Percentiles rank a stretch among this genome's conserved stretches.
phyloP scores from a whole-genome alignment of 2,113 vertebrate species.

The Sorex araneus region DNA sequence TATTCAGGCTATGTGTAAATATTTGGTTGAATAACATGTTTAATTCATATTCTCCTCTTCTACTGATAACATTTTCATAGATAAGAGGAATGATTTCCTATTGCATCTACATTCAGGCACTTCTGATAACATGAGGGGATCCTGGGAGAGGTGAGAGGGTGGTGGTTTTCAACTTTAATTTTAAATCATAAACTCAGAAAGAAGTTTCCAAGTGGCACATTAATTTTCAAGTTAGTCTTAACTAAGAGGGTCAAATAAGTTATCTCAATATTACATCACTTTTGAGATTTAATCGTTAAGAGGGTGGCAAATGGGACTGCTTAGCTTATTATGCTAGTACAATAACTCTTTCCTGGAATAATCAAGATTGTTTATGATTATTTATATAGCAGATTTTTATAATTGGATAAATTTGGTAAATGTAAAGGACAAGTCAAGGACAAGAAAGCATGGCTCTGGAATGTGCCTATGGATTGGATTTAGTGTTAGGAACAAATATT shows the following conservation, averaged over 20 bases:
- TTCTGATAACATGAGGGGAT: background rate
- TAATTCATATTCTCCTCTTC: background rate
- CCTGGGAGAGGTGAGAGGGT: background rate
- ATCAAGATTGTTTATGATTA: background rate
- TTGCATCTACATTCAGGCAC: background rate
- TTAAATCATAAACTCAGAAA: background rate
- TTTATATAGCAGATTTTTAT: background rate
- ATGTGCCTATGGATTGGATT: background rate
- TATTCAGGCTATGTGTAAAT: background rate
- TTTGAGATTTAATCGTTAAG: background rate
- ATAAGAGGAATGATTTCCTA: background rate
- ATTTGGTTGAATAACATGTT: background rate
- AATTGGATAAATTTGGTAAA: background rate
- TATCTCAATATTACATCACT: background rate
- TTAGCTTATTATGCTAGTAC: no score
- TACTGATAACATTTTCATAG: constrained; percentile 12
- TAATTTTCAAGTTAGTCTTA: constrained; percentile 31
- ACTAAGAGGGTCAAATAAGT: background rate
- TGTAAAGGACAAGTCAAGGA: background rate
- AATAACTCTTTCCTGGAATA: background rate
- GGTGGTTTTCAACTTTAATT: background rate
- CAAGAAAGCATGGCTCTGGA: background rate
- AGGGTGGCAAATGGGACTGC: background rate
- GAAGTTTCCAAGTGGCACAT: background rate
- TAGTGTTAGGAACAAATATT: background rate